phyloP scores from a whole-genome alignment of 2,797 vertebrate species.

The Enteromius fasciolatus region DNA sequence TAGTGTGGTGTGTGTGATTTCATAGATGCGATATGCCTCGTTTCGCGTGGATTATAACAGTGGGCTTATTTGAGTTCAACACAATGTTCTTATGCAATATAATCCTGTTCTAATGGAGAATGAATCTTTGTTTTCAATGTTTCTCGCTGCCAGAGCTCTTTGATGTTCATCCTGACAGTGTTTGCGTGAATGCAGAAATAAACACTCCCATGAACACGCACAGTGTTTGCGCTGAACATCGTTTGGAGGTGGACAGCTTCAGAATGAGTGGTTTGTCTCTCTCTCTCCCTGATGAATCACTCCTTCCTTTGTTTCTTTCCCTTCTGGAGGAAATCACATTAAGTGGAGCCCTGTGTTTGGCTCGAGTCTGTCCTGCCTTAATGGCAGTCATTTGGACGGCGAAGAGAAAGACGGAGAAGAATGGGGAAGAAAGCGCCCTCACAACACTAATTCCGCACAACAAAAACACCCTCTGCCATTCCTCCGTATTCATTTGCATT shows the following conservation, averaged over 20 bases:
- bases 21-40: conserved; percentile 33
- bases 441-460: conserved; percentile 80
- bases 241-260: conserved; percentile 78
- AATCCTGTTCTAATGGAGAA: conserved; percentile 48
- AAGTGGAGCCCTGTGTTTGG: conserved; percentile 78
- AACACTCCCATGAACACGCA: conserved; percentile 66
- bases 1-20: conserved; percentile 8
- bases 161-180: conserved; percentile 54
- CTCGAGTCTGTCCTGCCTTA: conserved; percentile 77
- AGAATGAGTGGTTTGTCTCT: conserved; percentile 66
- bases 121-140: conserved; percentile 45
- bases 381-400: conserved; percentile 82
- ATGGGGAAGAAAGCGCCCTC: conserved; percentile 75
- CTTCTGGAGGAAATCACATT: conserved; percentile 78
- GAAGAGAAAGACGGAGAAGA: conserved; percentile 74
- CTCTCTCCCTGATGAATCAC: conserved; percentile 74
- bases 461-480: conserved; percentile 74
- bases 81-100: conserved; percentile 45
- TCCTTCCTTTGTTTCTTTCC: conserved; percentile 72
- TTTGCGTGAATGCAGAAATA: conserved; percentile 65
- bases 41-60: conserved; percentile 38
- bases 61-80: neutral
- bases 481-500: conserved; percentile 77
- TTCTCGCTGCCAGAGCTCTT: conserved; percentile 61
- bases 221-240: conserved; percentile 64